Evolutionary conservation across 2,113 vertebrate genomes (phyloP), one percentile per base, ranked within the genome.

Genomic region (Cichladusa arquata): DNA sequence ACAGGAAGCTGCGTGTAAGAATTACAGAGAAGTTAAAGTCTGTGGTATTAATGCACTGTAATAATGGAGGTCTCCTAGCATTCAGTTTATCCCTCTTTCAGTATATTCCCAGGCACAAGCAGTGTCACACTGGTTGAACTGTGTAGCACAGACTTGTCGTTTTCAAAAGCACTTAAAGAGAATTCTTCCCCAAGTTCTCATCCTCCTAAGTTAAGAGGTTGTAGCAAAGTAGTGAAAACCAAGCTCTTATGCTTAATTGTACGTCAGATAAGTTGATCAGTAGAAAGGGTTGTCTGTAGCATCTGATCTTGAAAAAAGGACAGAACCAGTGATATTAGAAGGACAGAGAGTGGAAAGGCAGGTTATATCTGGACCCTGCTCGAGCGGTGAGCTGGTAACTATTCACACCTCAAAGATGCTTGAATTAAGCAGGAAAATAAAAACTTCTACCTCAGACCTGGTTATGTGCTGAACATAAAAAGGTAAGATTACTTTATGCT

Each of bases 1-100:
- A 96, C 95, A 97, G 97, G 97, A 98, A 98, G 88, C 82, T 97
- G 62, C n/a, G 69, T 95, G 89, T 95, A 90, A 97, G 92, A 97
- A 95, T 97, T 96, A 89, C 44, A 93, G 94, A 96, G 92, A 95
- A 94, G 91, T 92, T 95, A 57, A 90, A 62, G 51, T 86, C 92
- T 94, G 44, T 88, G 85, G 73, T 95, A 86, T 77, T 96, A 97
- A 92, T 96, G 69, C 73, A 81, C 83, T 78, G 31, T 77, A 93
- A 89, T 91, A 97, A 91, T 83, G 34, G 71, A 88, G 38, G 73
- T 96, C 77, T 93, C 38, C 74, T 92, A 24, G 33, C 54, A 62
- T 93, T 76, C 42, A 45, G 8, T 56, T 64, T 62, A 86, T 83
- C 26, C 64, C 56, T 76, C 36, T 79, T 90, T 71, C 64, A 77